Evolutionary conservation across 2,888 invertebrate species (phyloP), one percentile per base, ranked within the genome.

Genomic region (Cinara cedri): DNA sequence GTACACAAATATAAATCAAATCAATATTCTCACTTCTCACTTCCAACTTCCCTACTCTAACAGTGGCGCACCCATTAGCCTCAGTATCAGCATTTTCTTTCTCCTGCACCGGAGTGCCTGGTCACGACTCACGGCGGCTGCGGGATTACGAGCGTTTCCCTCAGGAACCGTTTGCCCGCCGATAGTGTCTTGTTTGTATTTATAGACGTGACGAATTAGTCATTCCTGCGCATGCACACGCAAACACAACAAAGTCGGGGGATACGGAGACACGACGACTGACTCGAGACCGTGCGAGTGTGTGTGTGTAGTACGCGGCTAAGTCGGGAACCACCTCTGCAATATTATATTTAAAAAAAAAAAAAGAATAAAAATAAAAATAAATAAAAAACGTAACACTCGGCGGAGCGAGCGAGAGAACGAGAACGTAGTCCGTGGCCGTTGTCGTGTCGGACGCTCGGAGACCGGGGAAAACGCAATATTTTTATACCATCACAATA

Each of bases 281-380:
- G 24, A 60, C 24, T 57, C 10, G 62, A 3, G 19, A 10, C 26
- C 19, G 26, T 60, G 19, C 49, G 54, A n/a, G 16, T 46, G 24
- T 21, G 19, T 54, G 54, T 16, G 54, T 54, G 19, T 54, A n/a
- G n/a, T n/a, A n/a, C n/a, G n/a, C n/a, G n/a, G 3, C 76, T 60
- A 78, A 68, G 66, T 78, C 46, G 60, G 68, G 66, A 68, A 78
- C 76, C 76, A 78, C 76, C 68, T 78, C 76, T 78, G 76, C 76
- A 21, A 34, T 34, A 34, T 34, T 34, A 34, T n/a, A n/a, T 78
- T 78, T 66, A 60, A 57, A 66, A 49, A 54, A 57, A 55, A n/a
- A n/a, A n/a, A n/a, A n/a, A n/a, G n/a, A n/a, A n/a, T n/a, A n/a
- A n/a, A n/a, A n/a, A n/a, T n/a, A n/a, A n/a, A n/a, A n/a, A n/a